phyloP scores from a whole-genome alignment of 2,797 vertebrate genomes.

The Hylomyscus alleni region DNA sequence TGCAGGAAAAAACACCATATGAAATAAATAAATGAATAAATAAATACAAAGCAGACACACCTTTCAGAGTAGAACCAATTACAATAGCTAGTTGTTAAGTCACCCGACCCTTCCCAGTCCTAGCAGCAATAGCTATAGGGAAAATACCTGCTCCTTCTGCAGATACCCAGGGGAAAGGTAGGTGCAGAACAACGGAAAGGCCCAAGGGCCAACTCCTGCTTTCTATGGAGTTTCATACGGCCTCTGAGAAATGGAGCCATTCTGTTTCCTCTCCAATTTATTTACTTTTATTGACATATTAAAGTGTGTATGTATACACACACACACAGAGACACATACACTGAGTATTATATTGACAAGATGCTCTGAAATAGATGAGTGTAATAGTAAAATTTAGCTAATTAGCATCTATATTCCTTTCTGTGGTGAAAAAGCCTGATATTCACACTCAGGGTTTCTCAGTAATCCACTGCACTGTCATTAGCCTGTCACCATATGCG shows the following conservation, averaged over 20 bases:
- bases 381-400: not conserved
- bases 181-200: not conserved
- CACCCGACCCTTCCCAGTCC: not conserved
- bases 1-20: not conserved
- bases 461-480: not conserved
- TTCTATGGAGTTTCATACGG: not conserved
- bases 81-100: not conserved
- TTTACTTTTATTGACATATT: not conserved
- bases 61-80: not conserved
- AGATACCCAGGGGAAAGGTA: too few relatives aligned
- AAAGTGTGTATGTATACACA: not conserved
- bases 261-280: not conserved
- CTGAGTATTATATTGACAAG: not conserved
- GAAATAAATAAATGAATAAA: not conserved
- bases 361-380: not conserved
- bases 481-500: not conserved
- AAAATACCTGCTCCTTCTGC: not conserved
- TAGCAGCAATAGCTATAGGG: not conserved
- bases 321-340: too few relatives aligned
- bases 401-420: not conserved
- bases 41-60: not conserved
- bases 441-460: not conserved
- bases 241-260: not conserved
- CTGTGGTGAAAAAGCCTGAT: not conserved
- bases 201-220: not conserved